phyloP scores from a whole-genome alignment of 2,797 vertebrate species.

The Coregonus sp. region DNA sequence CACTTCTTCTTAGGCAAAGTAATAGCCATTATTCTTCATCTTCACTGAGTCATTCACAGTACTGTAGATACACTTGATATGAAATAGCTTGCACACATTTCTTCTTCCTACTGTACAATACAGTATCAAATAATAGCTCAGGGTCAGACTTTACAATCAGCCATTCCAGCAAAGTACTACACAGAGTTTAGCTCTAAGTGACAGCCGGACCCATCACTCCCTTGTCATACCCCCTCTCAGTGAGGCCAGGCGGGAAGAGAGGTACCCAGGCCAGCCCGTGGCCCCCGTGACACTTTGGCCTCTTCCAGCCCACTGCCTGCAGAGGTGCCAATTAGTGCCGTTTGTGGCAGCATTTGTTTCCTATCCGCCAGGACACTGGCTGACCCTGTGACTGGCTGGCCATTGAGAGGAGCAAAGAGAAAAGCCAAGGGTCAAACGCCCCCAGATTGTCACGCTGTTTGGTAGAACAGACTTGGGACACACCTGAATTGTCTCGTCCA shows the following conservation, averaged over 20 bases:
- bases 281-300: conserved; percentile 61
- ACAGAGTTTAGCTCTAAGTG: conserved; percentile 57
- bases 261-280: conserved; percentile 25
- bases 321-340: conserved; percentile 84
- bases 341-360: conserved; percentile 76
- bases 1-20: background rate
- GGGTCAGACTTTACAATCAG: background rate
- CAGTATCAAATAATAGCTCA: background rate
- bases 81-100: background rate
- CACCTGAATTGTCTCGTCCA: conserved; percentile 47
- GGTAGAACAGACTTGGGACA: conserved; percentile 39
- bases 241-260: conserved; percentile 27
- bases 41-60: background rate
- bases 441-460: conserved; percentile 61
- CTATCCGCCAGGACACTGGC: conserved; percentile 58
- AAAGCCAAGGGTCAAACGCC: conserved; percentile 72
- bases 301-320: conserved; percentile 73
- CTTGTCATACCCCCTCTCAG: conserved; percentile 36
- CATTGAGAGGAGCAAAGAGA: conserved; percentile 50
- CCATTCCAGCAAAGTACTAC: background rate
- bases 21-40: background rate
- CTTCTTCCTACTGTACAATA: background rate
- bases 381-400: conserved; percentile 21
- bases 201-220: conserved; percentile 67
- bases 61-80: background rate